phyloP scores from a whole-genome alignment of 2,888 invertebrate genomes.

The Meiosimyza platycephala region DNA sequence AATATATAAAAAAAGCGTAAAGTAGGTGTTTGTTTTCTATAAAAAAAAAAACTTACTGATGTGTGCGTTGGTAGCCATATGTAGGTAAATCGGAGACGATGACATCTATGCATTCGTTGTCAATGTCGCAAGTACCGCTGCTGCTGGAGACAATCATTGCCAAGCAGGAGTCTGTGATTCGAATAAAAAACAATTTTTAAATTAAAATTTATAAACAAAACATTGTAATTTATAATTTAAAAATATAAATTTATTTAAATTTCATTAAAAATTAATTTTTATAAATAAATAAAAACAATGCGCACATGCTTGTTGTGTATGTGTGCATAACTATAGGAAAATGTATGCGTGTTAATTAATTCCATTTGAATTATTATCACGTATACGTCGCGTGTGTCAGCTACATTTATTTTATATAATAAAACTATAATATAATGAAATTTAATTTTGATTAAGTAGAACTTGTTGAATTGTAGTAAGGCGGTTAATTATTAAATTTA shows the following conservation, averaged over 20 bases:
- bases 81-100: constrained; percentile 53
- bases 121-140: constrained; percentile 48
- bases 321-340: not conserved
- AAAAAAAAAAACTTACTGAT: constrained; percentile 56
- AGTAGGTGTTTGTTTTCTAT: not conserved
- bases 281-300: too few relatives aligned
- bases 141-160: constrained; percentile 49
- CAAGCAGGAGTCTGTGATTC: constrained; percentile 51
- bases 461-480: too few relatives aligned
- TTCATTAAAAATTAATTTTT: constrained; percentile 3
- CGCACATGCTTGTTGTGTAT: too few relatives aligned
- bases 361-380: not conserved
- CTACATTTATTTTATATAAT: not conserved
- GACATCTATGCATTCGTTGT: constrained; percentile 51
- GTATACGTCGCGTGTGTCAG: not conserved
- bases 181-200: not conserved
- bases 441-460: not conserved
- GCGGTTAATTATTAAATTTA: too few relatives aligned
- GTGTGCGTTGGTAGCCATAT: constrained; percentile 62
- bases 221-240: not conserved
- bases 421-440: not conserved
- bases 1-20: constrained; percentile 8
- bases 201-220: too few relatives aligned
- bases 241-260: not conserved
- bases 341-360: constrained; percentile 11